Percentiles rank a stretch among this genome's conserved stretches.
These are phyloP conservation scores for Yponomeuta plumbellus DNA, from an alignment of 2,888 invertebrate genomes.

Conservation along the genomic window DNA sequence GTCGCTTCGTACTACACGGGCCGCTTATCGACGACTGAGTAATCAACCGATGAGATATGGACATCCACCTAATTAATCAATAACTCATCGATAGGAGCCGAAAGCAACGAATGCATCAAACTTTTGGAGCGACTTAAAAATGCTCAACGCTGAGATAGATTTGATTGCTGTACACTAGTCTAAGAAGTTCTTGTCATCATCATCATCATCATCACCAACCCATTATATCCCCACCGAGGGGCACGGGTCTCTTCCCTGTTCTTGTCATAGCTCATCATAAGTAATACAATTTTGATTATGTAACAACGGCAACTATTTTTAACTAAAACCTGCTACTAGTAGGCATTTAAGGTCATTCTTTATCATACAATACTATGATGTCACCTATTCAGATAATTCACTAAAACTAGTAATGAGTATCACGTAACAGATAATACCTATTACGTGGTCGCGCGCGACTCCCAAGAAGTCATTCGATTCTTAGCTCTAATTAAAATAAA, in stretches of 20 bases:
- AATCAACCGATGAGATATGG: conserved; percentile 27
- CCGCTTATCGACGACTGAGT: conserved; percentile 36
- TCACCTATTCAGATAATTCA: conserved; percentile 11
- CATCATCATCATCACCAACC: no score
- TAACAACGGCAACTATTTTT: not conserved
- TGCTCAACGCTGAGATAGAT: no score
- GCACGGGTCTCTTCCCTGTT: no score
- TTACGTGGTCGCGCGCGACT: not conserved
- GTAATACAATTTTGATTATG: not conserved
- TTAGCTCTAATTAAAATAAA: not conserved
- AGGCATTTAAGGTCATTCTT: not conserved
- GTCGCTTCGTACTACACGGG: conserved; percentile 24
- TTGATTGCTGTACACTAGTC: no score
- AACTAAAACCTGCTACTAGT: not conserved
- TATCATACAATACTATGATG: conserved; percentile 6
- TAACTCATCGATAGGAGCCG: not conserved
- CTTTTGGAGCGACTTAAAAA: no score
- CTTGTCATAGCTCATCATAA: not conserved
- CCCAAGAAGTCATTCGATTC: not conserved
- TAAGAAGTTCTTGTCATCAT: no score
- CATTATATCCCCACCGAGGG: no score
- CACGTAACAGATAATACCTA: not conserved
- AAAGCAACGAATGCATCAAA: no score
- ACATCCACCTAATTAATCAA: not conserved
- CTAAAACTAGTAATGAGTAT: conserved; percentile 10